A percentile compares a stretch with the other conserved stretches of the same genome.
Evolutionary conservation across 2,888 invertebrate species (phyloP).

Genomic region (Drosophila subquinaria): DNA sequence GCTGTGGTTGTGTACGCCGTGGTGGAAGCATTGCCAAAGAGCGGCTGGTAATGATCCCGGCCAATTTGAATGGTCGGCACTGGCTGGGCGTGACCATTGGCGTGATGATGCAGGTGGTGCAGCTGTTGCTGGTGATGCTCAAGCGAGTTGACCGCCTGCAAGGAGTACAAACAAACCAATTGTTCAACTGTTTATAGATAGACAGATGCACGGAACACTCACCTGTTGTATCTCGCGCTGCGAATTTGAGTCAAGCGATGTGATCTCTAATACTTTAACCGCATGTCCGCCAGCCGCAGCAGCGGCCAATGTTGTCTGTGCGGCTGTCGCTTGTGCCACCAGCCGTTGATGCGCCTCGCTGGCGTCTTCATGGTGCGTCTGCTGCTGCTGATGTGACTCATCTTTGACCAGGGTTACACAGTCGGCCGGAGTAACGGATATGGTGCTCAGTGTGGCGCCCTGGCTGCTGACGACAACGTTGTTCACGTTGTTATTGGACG

Average conservation of each 20-base stretch:
- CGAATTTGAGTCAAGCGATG: conserved; percentile 84
- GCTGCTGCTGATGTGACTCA: conserved; percentile 69
- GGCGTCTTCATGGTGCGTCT: conserved; percentile 62
- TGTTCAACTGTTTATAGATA: neutral
- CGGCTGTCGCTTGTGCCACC: conserved; percentile 68
- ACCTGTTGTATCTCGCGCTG: conserved; percentile 84
- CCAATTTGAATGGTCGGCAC: conserved; percentile 84
- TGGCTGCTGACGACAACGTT: conserved; percentile 69
- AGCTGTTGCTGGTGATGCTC: conserved; percentile 84
- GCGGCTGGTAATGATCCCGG: conserved; percentile 83
- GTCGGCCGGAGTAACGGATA: conserved; percentile 75
- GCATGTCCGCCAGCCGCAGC: conserved; percentile 72
- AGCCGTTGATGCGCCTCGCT: conserved; percentile 73
- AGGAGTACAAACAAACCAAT: neutral
- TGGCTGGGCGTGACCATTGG: conserved; percentile 72
- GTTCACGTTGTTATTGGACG: conserved; percentile 36
- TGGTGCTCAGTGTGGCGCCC: conserved; percentile 67
- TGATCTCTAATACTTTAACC: conserved; percentile 84
- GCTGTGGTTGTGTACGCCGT: conserved; percentile 77
- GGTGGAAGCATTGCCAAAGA: conserved; percentile 76
- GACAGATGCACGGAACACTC: neutral
- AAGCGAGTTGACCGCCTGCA: conserved; percentile 83
- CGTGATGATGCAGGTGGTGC: conserved; percentile 82
- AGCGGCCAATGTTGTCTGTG: conserved; percentile 64
- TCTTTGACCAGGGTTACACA: conserved; percentile 81